Base-by-base conservation (phyloP, 1,140 invertebrate genomes). In the Achatina immaculata region DNA sequence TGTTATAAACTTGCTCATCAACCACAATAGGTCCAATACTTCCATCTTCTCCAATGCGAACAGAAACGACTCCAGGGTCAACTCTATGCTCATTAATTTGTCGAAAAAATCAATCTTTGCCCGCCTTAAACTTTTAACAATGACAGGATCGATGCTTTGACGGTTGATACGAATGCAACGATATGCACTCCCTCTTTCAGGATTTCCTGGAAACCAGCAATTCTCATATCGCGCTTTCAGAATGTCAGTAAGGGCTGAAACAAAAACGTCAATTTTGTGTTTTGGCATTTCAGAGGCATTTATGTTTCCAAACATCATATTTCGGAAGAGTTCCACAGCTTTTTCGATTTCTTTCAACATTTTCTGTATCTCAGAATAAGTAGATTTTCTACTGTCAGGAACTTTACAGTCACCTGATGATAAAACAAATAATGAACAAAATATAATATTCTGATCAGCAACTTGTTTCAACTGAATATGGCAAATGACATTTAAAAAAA, bases 291-390 rank as follows among this genome's bases (percentile, higher is more conserved):
- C 72, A 0, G 6, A 14, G 24, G 24, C 42, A 51, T 80, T 80
- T 62, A 48, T 68, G 6, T 58, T 78, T 19, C 76, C 76, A 72
- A 80, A 72, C 55, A 45, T 68, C 40, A 80, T 80, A 55, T 48
- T 80, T 45, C 72, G 78, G 78, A 80, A 80, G 1, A n/a, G 51
- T 9, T 80, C 78, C 78, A 80, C 78, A 38, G 78, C 78, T 43
- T 71, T 55, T 6, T 69, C 36, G 40, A 80, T 72, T 72, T 80
- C 78, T 31, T 80, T 80, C 28, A 9, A 4, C 77, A 79, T 79
- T 11, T 58, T 58, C n/a, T 2, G 6, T 6, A 31, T 0, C 31
- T 62, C 1, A 62, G 28, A 3, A 6, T 62, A 31, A n/a, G n/a
- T n/a, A n/a, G n/a, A n/a, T n/a, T n/a, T n/a, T n/a, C n/a, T n/a